These are phyloP conservation scores for Berghia stephanieae DNA, from an alignment of 1,140 invertebrate species.

Conservation along the genomic window DNA sequence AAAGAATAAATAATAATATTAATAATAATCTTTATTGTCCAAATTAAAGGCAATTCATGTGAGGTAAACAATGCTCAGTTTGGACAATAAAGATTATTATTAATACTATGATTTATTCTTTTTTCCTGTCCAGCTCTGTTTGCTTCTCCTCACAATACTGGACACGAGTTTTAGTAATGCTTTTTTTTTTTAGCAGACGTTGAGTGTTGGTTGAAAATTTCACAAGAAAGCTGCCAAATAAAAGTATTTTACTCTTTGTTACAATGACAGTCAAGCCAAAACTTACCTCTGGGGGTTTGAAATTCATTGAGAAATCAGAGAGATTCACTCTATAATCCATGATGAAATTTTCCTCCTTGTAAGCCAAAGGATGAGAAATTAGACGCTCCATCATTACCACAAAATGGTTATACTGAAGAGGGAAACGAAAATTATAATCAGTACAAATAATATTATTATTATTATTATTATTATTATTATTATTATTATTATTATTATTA, in stretches of 20 bases:
- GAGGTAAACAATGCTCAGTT: too few relatives aligned
- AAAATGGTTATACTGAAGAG: conserved; percentile 72
- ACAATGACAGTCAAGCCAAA: neutral
- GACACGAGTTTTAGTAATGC: too few relatives aligned
- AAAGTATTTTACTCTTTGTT: neutral
- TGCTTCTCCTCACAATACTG: too few relatives aligned
- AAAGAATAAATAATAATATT: too few relatives aligned
- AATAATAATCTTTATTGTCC: too few relatives aligned
- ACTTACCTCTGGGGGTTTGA: conserved; percentile 59
- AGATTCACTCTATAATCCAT: conserved; percentile 74
- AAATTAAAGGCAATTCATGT: too few relatives aligned
- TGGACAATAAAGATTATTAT: too few relatives aligned
- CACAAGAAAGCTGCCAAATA: neutral
- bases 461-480: neutral
- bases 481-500: too few relatives aligned
- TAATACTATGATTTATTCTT: too few relatives aligned
- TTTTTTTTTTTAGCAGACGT: neutral
- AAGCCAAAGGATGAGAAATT: conserved; percentile 74
- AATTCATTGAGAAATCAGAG: conserved; percentile 68
- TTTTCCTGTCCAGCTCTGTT: too few relatives aligned
- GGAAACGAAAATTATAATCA: neutral
- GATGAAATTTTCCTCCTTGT: conserved; percentile 76
- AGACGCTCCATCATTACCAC: conserved; percentile 78
- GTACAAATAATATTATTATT: neutral
- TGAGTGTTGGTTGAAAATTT: neutral